Percentiles rank a stretch among this genome's conserved stretches.
phyloP scores from a whole-genome alignment of 2,113 vertebrate species.

The Nothobranchius furzeri region DNA sequence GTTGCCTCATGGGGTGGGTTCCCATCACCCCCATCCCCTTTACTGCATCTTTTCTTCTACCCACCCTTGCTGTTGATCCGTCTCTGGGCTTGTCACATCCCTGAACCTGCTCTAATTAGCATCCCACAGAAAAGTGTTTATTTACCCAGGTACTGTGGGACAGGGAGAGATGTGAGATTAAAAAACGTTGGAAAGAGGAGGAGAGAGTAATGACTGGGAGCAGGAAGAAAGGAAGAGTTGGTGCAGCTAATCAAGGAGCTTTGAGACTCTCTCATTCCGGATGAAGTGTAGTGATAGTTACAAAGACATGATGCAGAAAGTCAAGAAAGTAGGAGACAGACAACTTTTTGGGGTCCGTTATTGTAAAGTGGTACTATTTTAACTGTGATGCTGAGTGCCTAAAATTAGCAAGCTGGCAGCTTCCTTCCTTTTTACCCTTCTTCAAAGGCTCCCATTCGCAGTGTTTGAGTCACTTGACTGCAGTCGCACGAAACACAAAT shows the following conservation, averaged over 20 bases:
- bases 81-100: conserved; percentile 65
- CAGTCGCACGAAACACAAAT: no score
- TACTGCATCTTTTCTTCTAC: conserved; percentile 48
- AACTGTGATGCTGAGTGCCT: conserved; percentile 59
- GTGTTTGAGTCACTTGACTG: no score
- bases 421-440: conserved; percentile 47
- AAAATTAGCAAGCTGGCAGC: conserved; percentile 68
- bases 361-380: conserved; percentile 31
- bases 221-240: conserved; percentile 57
- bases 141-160: conserved; percentile 65
- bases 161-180: conserved; percentile 55
- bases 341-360: conserved; percentile 44
- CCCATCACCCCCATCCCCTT: conserved; percentile 44
- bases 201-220: conserved; percentile 31
- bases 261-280: conserved; percentile 45
- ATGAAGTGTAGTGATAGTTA: conserved; percentile 62
- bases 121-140: conserved; percentile 71
- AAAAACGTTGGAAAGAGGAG: conserved; percentile 30
- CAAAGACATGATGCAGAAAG: conserved; percentile 57
- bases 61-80: conserved; percentile 61
- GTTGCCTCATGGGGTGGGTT: conserved; percentile 64
- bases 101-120: conserved; percentile 76
- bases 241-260: conserved; percentile 64
- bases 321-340: conserved; percentile 52
- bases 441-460: background rate